Percentiles rank a stretch among this genome's conserved stretches.
These are phyloP conservation scores for Cosmopolites sordidus DNA, from an alignment of 2,888 invertebrate genomes.

Conservation along the genomic window DNA sequence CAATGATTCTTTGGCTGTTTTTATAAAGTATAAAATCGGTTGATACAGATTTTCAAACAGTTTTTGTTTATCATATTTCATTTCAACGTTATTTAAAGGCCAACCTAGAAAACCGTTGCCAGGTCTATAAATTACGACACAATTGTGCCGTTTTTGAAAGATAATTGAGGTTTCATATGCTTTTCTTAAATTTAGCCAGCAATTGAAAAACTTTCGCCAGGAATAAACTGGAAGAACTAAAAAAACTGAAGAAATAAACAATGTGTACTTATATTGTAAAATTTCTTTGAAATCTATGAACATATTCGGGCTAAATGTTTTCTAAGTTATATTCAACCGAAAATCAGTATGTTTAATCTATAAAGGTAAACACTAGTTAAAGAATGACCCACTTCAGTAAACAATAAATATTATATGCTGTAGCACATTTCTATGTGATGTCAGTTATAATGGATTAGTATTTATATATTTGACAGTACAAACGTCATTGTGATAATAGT, in stretches of 20 bases:
- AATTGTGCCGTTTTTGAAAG: constrained; percentile 38
- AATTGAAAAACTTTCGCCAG: constrained; percentile 33
- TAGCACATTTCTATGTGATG: too few species aligned
- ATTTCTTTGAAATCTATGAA: constrained; percentile 10
- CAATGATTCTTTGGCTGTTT: constrained; percentile 34
- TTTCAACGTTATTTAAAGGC: constrained; percentile 27
- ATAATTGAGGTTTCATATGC: constrained; percentile 31
- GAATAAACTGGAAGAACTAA: constrained; percentile 29
- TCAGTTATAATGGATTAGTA: too few species aligned
- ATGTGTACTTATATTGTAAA: constrained; percentile 18
- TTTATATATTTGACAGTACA: too few species aligned
- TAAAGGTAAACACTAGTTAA: too few species aligned
- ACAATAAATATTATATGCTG: too few species aligned
- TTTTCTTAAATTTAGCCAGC: constrained; percentile 28
- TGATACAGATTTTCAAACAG: constrained; percentile 30
- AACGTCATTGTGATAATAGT: too few species aligned
- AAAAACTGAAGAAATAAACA: constrained; percentile 23
- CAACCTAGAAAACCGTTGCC: constrained; percentile 35
- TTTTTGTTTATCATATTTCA: neutral
- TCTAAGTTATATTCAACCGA: too few species aligned
- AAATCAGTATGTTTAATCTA: too few species aligned
- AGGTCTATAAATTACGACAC: constrained; percentile 37
- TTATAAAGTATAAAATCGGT: constrained; percentile 40
- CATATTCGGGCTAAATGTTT: neutral
- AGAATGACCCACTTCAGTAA: too few species aligned